Evolutionary conservation across 2,113 vertebrate genomes (phyloP).

Genomic region (Sander lucioperca): DNA sequence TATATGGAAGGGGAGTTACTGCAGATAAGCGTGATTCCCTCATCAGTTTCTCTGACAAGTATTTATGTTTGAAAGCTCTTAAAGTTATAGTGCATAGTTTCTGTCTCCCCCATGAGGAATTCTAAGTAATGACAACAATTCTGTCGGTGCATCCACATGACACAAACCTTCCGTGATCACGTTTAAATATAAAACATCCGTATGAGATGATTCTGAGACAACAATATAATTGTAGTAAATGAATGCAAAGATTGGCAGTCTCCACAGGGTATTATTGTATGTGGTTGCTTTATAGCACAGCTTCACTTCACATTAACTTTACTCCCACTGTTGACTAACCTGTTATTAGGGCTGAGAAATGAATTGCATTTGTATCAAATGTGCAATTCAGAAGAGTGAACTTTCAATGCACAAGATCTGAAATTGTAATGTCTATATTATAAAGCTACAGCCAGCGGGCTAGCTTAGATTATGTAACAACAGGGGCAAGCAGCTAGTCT

Average conservation of each 20-base stretch:
- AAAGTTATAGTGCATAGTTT: no score
- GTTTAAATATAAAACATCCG: no score
- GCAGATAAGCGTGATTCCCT: not conserved
- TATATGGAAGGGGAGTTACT: not conserved
- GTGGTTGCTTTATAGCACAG: not conserved
- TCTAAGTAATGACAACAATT: no score
- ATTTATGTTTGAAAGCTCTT: not conserved
- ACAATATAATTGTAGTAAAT: not conserved
- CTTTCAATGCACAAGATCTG: no score
- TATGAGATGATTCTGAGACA: not conserved
- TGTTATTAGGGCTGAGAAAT: not conserved
- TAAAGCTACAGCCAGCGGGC: not conserved
- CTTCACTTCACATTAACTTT: not conserved
- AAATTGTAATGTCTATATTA: no score
- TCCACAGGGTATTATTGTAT: not conserved
- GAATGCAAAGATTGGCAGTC: not conserved
- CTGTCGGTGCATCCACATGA: no score
- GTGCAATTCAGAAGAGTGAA: not conserved
- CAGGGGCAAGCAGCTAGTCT: not conserved
- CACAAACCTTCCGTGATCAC: no score
- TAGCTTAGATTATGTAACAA: conserved; percentile 23
- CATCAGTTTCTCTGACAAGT: no score
- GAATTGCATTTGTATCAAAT: not conserved
- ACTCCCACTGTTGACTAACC: not conserved
- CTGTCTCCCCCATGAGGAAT: no score